A percentile compares a stretch with the other conserved stretches of the same genome.
Conservation (phyloP, 2,888 invertebrate species). For the Hartigia nigra region DNA sequence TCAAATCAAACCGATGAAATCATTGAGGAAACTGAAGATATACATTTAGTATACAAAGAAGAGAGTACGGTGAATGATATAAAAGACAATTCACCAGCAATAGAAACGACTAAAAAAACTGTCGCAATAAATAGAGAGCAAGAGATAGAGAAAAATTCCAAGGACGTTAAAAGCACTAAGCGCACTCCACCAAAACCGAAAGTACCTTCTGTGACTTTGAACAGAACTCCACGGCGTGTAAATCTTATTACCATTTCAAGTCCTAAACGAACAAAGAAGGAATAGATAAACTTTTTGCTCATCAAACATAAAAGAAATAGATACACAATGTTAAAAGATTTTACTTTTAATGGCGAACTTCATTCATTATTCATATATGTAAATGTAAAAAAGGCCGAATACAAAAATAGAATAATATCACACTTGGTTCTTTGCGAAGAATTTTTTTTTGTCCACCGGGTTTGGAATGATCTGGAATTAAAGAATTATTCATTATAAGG, state of each 20-base stretch:
- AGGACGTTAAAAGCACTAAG: constrained; percentile 29
- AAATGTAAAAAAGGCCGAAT: not conserved
- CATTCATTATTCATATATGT: not conserved
- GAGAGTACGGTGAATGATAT: constrained; percentile 49
- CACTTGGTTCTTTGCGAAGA: constrained; percentile 75
- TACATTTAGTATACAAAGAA: constrained; percentile 72
- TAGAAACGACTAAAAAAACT: not conserved
- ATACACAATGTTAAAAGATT: not conserved
- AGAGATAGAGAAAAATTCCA: not conserved
- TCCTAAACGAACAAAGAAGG: constrained; percentile 77
- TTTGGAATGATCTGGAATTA: constrained; percentile 83
- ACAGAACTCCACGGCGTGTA: constrained; percentile 76
- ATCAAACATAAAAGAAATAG: not conserved
- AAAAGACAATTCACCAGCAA: constrained; percentile 37
- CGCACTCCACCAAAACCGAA: constrained; percentile 43
- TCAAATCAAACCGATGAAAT: constrained; percentile 21
- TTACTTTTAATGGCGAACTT: not conserved
- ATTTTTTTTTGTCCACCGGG: constrained; percentile 82
- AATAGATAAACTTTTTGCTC: constrained; percentile 14
- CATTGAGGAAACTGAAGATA: constrained; percentile 70
- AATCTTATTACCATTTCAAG: constrained; percentile 82
- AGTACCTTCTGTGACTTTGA: constrained; percentile 38
- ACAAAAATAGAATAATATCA: constrained; percentile 28
- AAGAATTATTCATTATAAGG: constrained; percentile 25
- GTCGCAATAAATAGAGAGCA: not conserved